Evolutionary conservation across 64 coral and sea anemone species (phyloP), one percentile per base, ranked within the genome.

Genomic region (Porites lutea): DNA sequence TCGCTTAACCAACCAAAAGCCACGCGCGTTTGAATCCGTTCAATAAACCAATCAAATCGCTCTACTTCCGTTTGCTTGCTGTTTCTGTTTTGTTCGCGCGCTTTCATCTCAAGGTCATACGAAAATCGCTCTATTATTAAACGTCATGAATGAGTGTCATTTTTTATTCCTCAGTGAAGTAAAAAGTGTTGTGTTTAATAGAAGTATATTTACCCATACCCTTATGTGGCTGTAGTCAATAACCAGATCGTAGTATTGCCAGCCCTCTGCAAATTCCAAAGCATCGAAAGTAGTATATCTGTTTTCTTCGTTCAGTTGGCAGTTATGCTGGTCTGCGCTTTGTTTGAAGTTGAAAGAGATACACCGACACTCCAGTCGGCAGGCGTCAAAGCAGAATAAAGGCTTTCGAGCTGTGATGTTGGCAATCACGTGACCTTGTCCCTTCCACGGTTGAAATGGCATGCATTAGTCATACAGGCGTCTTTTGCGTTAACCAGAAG

Each of bases 251-350:
- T 76, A 76, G 7, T 76, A 76, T 19, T 50, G 16, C 14, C 13
- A 16, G 3, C 45, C 48, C 2, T 19, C 14, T 5, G 3, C 14
- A 50, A 15, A 48, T 76, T 76, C 15, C 45, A 76, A 76, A 6
- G 73, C 46, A 76, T 8, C 19, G 5, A 48, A 48, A 1, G 52
- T 76, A 13, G 15, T 3, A 51, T 76, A 51, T 51, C 37, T 76
- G 47, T 76, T 76, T 46, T 74, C 72, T 74, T 74, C 72, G 2
- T 76, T 76, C 73, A 76, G 73, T 44, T 76, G 27, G 48, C 73
- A 76, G 73, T 75, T 75, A 3, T 75, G 15, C 45, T 50, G 5
- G 53, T 11, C 11, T 11, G 53, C 7, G 12, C 54, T 57, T 12
- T 57, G 7, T 57, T 57, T 7, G 12, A 18, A 76, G 45, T 76